Conservation (phyloP, 2,888 invertebrate genomes). For the Heliconius erato region DNA sequence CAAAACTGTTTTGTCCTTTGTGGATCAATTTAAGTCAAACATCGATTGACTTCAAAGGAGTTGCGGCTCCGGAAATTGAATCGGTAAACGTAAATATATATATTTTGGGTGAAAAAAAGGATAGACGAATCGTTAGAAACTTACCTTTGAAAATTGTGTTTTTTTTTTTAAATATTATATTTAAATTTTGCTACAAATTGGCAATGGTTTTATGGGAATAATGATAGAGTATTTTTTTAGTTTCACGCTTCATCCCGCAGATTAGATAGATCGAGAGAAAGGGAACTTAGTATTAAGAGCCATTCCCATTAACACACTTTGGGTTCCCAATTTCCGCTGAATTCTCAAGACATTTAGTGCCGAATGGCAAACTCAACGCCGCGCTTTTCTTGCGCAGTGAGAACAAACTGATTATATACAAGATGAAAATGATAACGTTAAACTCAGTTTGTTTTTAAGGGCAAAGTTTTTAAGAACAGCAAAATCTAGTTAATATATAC, state of each 20-base stretch:
- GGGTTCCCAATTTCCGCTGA: too few relatives aligned
- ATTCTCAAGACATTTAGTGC: background rate
- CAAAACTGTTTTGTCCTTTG: constrained; percentile 19
- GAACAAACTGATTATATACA: background rate
- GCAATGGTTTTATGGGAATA: too few relatives aligned
- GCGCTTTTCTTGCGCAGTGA: background rate
- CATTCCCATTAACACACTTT: too few relatives aligned
- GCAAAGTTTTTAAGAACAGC: background rate
- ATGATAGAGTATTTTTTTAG: too few relatives aligned
- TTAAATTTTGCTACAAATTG: background rate
- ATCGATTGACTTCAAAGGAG: constrained; percentile 47
- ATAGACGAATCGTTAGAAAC: constrained; percentile 2
- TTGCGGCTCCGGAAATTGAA: constrained; percentile 51
- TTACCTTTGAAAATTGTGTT: background rate
- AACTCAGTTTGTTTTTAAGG: background rate
- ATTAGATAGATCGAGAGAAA: too few relatives aligned
- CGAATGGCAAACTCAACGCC: background rate
- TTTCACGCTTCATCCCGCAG: too few relatives aligned
- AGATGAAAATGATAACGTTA: background rate
- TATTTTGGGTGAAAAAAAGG: background rate
- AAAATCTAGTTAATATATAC: background rate
- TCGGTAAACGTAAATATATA: constrained; percentile 27
- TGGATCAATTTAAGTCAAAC: constrained; percentile 47
- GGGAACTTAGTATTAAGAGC: too few relatives aligned
- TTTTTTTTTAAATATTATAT: background rate